Base-by-base conservation (phyloP, 2,797 vertebrate species). In the Dicrostonyx torquatus region DNA sequence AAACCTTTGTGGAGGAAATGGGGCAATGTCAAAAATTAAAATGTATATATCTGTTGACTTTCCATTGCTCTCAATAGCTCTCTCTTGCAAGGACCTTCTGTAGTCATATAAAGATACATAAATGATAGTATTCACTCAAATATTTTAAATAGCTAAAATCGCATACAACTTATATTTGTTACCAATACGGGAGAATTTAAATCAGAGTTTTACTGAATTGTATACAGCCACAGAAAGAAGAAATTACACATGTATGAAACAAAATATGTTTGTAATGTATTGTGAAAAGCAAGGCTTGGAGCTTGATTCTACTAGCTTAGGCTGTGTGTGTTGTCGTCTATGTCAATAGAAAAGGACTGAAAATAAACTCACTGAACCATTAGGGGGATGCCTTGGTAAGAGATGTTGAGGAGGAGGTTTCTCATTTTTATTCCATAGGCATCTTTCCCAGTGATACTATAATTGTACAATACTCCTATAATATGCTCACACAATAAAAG, bases 71-170 rank as follows among this genome's bases (percentile, higher is more conserved):
- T 90, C 60, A 88, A 60, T 64, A 89, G 64, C 40, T 83, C n/a
- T 89, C 26, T 73, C 18, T 62, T 91, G 45, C 68, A 82, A 89
- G 62, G 79, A 89, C 60, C 2, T 45, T 60, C 20, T 31, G 79
- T n/a, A 79, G 77, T 24, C 60, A 1, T 37, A 92, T 66, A 48
- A 73, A 78, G 50, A 75, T 78, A 15, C 5, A 24, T 37, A 26
- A 82, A 88, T 2, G 73, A 60, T 58, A 15, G 55, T 62, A 3
- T 73, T 91, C 48, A 93, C n/a, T 87, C 55, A 96, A 92, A 72
- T 88, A 78, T 85, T 94, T 95, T 55, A 89, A 95, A 89, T 73
- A 91, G 37, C 53, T 90, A 92, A 89, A 89, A 91, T 50, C 58
- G 11, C 53, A 90, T 76, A 64, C 5, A 80, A 64, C 22, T 14